Percentiles rank a stretch among this genome's conserved stretches.
These are phyloP conservation scores for Lerema accius DNA, from an alignment of 1,140 invertebrate genomes.

Conservation along the genomic window DNA sequence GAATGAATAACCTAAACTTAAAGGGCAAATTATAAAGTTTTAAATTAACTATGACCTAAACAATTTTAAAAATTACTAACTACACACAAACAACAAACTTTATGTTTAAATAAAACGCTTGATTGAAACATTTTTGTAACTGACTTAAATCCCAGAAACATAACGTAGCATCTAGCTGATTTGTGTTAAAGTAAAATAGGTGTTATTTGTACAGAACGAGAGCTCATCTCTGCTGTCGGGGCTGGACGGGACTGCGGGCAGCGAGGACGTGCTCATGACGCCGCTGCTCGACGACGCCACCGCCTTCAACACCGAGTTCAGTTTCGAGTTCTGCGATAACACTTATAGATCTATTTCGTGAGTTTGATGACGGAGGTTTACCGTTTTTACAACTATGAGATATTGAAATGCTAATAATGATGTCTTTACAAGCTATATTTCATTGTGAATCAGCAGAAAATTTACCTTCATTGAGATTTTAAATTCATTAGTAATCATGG, in stretches of 20 bases:
- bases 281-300: slow-evolving; percentile 85
- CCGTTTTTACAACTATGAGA: slow-evolving; percentile 27
- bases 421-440: no score
- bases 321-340: slow-evolving; percentile 91
- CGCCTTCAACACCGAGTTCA: slow-evolving; percentile 86
- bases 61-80: no score
- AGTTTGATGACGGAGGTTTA: slow-evolving; percentile 29
- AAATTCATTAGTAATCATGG: no score
- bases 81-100: no score
- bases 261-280: slow-evolving; percentile 86
- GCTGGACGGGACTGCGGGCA: slow-evolving; percentile 74
- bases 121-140: not conserved
- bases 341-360: slow-evolving; percentile 85
- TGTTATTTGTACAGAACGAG: slow-evolving; percentile 83
- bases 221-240: slow-evolving; percentile 84
- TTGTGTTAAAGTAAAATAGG: not conserved
- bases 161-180: not conserved
- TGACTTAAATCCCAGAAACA: not conserved
- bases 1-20: not conserved
- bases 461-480: no score
- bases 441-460: no score
- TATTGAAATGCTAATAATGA: no score
- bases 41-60: no score
- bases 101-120: no score
- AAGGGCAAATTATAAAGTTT: no score